These are phyloP conservation scores for Ophion ventricosus DNA, from an alignment of 2,888 invertebrate species.

Conservation along the genomic window DNA sequence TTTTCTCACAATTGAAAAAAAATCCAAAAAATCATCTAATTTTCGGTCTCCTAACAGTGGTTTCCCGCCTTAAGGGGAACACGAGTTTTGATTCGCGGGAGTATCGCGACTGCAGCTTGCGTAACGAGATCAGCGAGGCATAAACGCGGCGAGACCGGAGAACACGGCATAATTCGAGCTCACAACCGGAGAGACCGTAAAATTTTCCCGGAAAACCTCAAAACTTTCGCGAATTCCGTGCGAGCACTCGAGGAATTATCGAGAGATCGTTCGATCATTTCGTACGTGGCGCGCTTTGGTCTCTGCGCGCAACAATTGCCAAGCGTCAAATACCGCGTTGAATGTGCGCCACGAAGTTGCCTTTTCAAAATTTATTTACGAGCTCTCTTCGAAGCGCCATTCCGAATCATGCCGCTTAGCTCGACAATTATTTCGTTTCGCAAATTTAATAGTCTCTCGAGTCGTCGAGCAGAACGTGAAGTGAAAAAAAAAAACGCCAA, in stretches of 20 bases:
- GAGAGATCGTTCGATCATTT: constrained; percentile 46
- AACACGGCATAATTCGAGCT: constrained; percentile 49
- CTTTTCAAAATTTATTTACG: constrained; percentile 23
- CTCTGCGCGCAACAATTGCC: constrained; percentile 3
- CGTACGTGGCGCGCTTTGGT: background rate
- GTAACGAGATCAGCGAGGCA: constrained; percentile 52
- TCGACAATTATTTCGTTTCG: background rate
- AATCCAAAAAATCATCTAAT: too few relatives aligned
- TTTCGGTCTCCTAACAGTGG: too few relatives aligned
- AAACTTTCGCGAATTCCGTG: constrained; percentile 69
- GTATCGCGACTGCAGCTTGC: constrained; percentile 44
- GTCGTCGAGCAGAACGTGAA: background rate
- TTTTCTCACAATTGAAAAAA: too few relatives aligned
- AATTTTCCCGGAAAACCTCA: constrained; percentile 69
- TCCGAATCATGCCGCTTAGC: too few relatives aligned
- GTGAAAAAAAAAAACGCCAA: background rate
- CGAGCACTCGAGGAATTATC: constrained; percentile 23
- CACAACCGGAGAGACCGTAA: constrained; percentile 63
- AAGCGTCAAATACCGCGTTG: constrained; percentile 8
- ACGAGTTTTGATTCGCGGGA: constrained; percentile 8
- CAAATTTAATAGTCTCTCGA: background rate
- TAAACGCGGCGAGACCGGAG: constrained; percentile 20
- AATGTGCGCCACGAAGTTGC: background rate
- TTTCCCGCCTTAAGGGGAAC: constrained; percentile 26
- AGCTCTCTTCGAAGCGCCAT: constrained; percentile 10